These are phyloP conservation scores for Neocrepidodera transversa DNA, from an alignment of 2,888 invertebrate genomes.

Conservation along the genomic window DNA sequence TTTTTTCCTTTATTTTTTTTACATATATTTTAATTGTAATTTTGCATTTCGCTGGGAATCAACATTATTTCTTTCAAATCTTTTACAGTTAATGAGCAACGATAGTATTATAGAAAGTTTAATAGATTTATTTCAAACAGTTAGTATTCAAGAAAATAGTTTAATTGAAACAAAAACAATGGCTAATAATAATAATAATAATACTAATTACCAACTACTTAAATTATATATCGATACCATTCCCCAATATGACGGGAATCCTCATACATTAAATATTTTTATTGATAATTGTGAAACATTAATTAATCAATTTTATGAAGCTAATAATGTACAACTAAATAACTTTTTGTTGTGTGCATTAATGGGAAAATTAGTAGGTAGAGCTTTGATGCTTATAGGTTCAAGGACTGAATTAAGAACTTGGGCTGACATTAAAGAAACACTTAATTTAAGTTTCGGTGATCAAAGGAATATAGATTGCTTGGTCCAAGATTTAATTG, in stretches of 20 bases:
- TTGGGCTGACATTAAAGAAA: slow-evolving; percentile 1
- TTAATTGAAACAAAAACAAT: background rate
- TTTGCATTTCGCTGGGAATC: background rate
- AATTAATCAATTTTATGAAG: background rate
- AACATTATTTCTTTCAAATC: background rate
- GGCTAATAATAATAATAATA: background rate
- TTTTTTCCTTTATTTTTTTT: too few relatives aligned
- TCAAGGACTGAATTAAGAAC: slow-evolving; percentile 2
- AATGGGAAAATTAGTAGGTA: background rate
- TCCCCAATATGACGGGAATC: background rate
- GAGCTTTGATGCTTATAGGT: background rate
- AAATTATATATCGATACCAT: background rate
- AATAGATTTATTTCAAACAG: background rate
- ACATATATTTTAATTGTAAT: background rate
- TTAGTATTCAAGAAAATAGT: background rate
- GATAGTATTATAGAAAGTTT: too few relatives aligned
- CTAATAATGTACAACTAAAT: background rate
- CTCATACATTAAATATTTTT: background rate
- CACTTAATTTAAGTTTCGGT: background rate
- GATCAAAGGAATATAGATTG: slow-evolving; percentile 4
- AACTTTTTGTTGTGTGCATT: background rate
- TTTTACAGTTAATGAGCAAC: too few relatives aligned
- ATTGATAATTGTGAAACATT: background rate
- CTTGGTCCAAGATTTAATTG: background rate
- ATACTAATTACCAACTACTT: background rate